Base-by-base conservation (phyloP, 2,888 invertebrate genomes). In the Chelonus formosanus region DNA sequence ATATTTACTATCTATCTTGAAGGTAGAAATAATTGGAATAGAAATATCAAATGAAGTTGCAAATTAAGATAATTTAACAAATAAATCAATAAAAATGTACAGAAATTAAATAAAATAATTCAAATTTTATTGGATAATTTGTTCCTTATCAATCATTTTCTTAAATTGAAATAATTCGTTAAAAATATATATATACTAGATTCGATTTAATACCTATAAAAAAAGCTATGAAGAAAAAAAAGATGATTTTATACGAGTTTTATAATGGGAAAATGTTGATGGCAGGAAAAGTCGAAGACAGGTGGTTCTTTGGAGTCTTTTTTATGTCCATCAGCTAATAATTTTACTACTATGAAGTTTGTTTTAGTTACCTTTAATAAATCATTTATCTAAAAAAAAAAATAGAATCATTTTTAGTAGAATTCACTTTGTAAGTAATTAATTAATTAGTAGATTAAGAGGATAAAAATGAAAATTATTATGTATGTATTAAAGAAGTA, bases 281-380 rank as follows among this genome's bases (percentile, higher is more conserved):
- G 96, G 76, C 89, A 89, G 50, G 92, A 90, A 84, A 97, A 97
- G 81, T 96, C 96, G 84, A 97, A 97, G 74, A 95, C 92, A 0
- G 96, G 95, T 6, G 94, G 92, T 31, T 90, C 89, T 67, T 89
- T 90, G 0, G 94, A 92, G 70, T 95, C 95, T 76, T 92, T 91
- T 83, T 94, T 95, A 84, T 97, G 97, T 5, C 97, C 98, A 69
- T 94, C 95, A 0, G 95, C 93, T 71, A 98, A 85, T 67, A 98
- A 86, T 85, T 96, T 97, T 85, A 97, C 88, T 8, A 98, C 97
- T 74, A 98, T 92, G 82, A 95, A 96, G 87, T 98, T 98, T 0
- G 95, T 96, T 88, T 98, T 98, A 48, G 94, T 92, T 72, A 98
- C 92, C 85, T 94, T 95, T 58, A 97, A 86, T 71, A 97, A 88